Percentiles rank a stretch among this genome's conserved stretches.
phyloP scores from a whole-genome alignment of 2,113 vertebrate species.

The Plecturocebus donacophilus region DNA sequence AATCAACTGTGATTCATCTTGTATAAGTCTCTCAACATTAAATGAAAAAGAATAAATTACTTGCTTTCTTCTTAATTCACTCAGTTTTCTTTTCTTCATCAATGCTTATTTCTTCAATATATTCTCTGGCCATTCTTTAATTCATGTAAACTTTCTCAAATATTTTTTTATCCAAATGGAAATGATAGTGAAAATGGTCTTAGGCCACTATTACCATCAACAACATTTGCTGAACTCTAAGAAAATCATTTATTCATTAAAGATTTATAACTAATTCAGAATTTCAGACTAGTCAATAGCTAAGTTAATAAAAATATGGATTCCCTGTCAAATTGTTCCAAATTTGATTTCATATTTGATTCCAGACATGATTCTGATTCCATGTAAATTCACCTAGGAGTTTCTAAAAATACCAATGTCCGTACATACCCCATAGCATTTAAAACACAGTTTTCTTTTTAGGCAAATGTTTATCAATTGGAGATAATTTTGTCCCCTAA shows the following conservation, averaged over 20 bases:
- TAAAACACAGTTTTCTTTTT: not conserved
- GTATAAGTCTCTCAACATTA: slow-evolving; percentile 1
- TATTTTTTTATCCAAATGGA: not conserved
- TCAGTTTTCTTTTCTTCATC: not conserved
- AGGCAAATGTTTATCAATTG: not conserved
- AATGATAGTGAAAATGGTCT: not conserved
- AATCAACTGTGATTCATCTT: not conserved
- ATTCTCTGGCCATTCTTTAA: not conserved
- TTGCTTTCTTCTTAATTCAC: not conserved
- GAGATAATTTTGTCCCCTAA: not conserved
- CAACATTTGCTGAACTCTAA: not conserved
- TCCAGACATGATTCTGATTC: not conserved
- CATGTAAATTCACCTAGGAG: not conserved
- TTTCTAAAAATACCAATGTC: not conserved
- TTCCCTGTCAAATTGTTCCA: not conserved
- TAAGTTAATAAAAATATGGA: not conserved
- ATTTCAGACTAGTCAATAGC: not conserved
- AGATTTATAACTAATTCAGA: not conserved
- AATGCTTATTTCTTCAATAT: not conserved
- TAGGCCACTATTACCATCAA: not conserved
- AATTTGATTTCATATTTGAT: slow-evolving; percentile 24
- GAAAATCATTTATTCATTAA: not conserved
- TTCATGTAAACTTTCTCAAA: not conserved
- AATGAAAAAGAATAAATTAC: not conserved
- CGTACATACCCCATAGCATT: not conserved